Evolutionary conservation across 2,797 vertebrate species (phyloP).

Genomic region (Manis pentadactyla): DNA sequence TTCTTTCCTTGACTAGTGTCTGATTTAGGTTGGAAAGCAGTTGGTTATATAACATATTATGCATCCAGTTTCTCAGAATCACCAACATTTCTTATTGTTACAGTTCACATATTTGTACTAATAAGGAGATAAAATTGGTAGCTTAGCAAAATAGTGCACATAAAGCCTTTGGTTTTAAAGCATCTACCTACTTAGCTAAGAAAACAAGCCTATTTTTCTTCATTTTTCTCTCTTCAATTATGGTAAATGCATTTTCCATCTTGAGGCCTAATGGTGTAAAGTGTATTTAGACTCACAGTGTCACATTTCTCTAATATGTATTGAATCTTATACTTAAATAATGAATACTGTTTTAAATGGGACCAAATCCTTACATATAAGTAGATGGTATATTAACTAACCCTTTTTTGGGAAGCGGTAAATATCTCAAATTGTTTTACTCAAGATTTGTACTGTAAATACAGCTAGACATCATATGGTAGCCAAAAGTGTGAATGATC

Average conservation of each 20-base stretch:
- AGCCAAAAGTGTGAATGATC: conserved; percentile 47
- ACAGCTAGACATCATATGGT: background rate
- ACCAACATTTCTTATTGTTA: conserved; percentile 16
- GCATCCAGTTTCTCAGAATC: conserved; percentile 68
- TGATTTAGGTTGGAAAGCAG: conserved; percentile 81
- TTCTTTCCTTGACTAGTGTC: conserved; percentile 79
- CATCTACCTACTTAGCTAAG: background rate
- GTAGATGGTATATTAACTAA: background rate
- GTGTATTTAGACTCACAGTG: conserved; percentile 29
- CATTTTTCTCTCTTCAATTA: conserved; percentile 24
- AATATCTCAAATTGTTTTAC: conserved; percentile 50
- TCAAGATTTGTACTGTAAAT: conserved; percentile 37
- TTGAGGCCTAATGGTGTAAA: background rate
- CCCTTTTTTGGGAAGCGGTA: conserved; percentile 8
- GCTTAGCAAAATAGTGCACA: background rate
- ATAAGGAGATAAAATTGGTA: background rate
- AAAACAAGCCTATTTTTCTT: conserved; percentile 40
- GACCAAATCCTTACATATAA: conserved; percentile 40
- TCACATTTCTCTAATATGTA: conserved; percentile 17
- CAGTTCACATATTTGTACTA: conserved; percentile 50
- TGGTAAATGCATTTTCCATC: conserved; percentile 10
- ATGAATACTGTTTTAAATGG: conserved; percentile 50
- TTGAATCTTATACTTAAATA: conserved; percentile 38
- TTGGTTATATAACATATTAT: conserved; percentile 76
- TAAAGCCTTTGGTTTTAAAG: conserved; percentile 33